These are phyloP conservation scores for Dyspetes luteomarginatus DNA, from an alignment of 2,888 invertebrate species.

Conservation along the genomic window DNA sequence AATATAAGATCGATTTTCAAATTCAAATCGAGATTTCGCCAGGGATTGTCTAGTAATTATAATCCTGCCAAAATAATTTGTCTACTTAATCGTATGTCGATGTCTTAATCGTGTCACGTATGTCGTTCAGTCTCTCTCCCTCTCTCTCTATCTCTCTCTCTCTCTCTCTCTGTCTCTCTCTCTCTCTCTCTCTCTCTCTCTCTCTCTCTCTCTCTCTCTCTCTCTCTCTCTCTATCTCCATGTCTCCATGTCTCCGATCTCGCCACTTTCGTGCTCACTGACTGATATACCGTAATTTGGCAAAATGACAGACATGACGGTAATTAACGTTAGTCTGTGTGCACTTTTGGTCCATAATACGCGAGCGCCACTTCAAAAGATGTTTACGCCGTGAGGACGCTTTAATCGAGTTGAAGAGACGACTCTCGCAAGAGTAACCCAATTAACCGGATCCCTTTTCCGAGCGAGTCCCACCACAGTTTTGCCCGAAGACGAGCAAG, in stretches of 20 bases:
- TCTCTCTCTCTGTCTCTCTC: too few species aligned
- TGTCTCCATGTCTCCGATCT: background rate
- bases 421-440: slow-evolving; percentile 74
- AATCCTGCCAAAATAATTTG: too few species aligned
- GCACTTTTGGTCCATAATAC: slow-evolving; percentile 75
- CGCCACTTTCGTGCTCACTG: background rate
- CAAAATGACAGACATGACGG: slow-evolving; percentile 72
- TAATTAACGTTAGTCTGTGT: slow-evolving; percentile 75
- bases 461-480: slow-evolving; percentile 13
- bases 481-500: slow-evolving; percentile 34
- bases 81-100: too few species aligned
- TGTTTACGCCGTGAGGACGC: slow-evolving; percentile 76
- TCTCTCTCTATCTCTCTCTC: too few species aligned
- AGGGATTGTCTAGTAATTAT: too few species aligned
- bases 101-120: too few species aligned
- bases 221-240: too few species aligned
- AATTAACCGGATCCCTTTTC: slow-evolving; percentile 68
- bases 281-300: slow-evolving; percentile 40
- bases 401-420: slow-evolving; percentile 79
- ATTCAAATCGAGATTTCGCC: too few species aligned
- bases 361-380: slow-evolving; percentile 75
- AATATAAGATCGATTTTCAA: too few species aligned
- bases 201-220: too few species aligned
- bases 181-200: too few species aligned
- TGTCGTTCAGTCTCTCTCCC: too few species aligned